Conservation (phyloP, 2,113 vertebrate species). For the Ochotona curzoniae region DNA sequence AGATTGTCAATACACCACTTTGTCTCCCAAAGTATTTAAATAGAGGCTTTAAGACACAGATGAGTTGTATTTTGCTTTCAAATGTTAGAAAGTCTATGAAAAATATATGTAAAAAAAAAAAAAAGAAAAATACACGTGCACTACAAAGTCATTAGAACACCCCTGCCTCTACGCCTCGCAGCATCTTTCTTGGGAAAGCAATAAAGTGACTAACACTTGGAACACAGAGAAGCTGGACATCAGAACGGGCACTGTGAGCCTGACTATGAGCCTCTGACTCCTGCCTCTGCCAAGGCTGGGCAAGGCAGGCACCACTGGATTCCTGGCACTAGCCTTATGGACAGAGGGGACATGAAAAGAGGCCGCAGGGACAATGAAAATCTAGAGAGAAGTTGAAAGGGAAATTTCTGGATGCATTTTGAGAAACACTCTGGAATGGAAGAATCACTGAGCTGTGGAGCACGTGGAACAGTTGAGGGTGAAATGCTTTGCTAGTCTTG, state of each 20-base stretch:
- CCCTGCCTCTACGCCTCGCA: background rate
- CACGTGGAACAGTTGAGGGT: background rate
- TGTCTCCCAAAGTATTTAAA: conserved; percentile 28
- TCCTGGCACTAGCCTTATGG: background rate
- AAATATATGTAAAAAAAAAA: background rate
- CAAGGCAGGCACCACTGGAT: background rate
- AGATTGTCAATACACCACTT: background rate
- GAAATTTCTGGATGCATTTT: background rate
- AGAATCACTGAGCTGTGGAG: conserved; percentile 4
- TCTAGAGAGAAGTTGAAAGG: conserved; percentile 40
- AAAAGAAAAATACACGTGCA: background rate
- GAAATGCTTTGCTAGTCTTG: background rate
- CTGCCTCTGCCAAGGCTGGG: background rate
- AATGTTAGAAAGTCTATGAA: background rate
- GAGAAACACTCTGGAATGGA: background rate
- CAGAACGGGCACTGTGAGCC: background rate
- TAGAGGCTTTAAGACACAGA: background rate
- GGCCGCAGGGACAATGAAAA: background rate
- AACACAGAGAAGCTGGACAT: background rate
- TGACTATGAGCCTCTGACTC: background rate
- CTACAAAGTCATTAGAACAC: background rate
- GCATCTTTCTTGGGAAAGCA: background rate
- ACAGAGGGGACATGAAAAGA: background rate
- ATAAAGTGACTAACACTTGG: background rate
- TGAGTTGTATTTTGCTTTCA: background rate